Conservation (phyloP, 2,888 invertebrate genomes). For the Carabus problematicus region DNA sequence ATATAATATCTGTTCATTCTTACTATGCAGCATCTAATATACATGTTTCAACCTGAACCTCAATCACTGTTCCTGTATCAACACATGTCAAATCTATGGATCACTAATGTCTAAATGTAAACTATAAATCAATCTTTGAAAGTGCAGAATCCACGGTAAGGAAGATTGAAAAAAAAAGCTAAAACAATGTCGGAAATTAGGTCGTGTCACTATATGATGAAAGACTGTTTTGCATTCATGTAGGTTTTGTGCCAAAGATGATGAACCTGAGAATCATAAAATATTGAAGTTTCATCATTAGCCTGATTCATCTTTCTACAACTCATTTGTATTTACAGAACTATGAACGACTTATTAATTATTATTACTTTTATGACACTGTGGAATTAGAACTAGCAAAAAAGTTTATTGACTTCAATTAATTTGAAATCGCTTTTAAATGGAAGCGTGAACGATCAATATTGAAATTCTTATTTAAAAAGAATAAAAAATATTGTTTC, state of each 20-base stretch:
- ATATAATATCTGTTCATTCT: too few species aligned
- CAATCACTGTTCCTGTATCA: too few species aligned
- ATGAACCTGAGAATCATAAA: conserved; percentile 20
- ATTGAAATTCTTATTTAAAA: too few species aligned
- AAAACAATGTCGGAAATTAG: neutral
- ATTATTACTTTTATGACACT: neutral
- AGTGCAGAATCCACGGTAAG: neutral
- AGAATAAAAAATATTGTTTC: too few species aligned
- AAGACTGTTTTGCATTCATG: conserved; percentile 31
- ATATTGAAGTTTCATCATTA: conserved; percentile 22
- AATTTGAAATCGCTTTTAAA: too few species aligned
- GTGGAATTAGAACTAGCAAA: too few species aligned
- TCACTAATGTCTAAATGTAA: conserved; percentile 20
- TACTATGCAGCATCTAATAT: too few species aligned
- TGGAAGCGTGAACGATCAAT: too few species aligned
- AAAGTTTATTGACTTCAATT: neutral
- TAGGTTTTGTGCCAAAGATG: neutral
- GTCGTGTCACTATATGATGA: conserved; percentile 19
- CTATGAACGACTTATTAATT: neutral
- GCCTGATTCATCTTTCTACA: neutral
- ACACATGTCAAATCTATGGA: conserved; percentile 1
- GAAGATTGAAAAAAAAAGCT: conserved; percentile 16
- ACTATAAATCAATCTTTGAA: conserved; percentile 35
- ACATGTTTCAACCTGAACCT: too few species aligned
- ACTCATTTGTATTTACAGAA: neutral